These are phyloP conservation scores for Tinamus major DNA, from an alignment of 2,797 vertebrate genomes.

Conservation along the genomic window DNA sequence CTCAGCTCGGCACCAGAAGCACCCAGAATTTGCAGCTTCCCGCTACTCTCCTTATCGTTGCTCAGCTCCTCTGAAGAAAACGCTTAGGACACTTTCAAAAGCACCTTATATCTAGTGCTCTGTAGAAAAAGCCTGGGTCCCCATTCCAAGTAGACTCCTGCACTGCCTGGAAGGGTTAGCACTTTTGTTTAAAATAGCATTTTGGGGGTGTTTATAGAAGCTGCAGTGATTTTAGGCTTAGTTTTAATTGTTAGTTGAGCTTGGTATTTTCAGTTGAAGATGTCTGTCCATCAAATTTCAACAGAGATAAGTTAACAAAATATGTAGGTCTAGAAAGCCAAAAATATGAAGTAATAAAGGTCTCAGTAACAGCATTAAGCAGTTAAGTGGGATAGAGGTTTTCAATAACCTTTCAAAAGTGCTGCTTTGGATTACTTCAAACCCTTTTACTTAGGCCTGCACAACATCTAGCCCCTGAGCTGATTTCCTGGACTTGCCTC, in stretches of 20 bases:
- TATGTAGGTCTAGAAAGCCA: neutral
- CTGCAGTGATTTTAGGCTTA: neutral
- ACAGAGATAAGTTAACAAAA: neutral
- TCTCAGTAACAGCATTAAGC: neutral
- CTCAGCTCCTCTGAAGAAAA: neutral
- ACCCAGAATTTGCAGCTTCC: neutral
- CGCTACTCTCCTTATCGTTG: neutral
- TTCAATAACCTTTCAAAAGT: neutral
- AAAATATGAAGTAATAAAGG: neutral
- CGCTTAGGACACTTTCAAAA: neutral
- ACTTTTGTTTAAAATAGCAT: slow-evolving; percentile 30
- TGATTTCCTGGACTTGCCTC: neutral
- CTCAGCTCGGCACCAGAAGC: neutral
- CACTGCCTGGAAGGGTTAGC: neutral
- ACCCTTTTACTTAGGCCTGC: neutral
- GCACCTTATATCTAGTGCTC: neutral
- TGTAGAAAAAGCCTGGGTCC: neutral
- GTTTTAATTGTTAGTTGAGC: slow-evolving; percentile 38
- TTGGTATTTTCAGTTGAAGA: neutral
- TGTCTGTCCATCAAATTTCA: neutral
- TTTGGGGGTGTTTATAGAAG: slow-evolving; percentile 22
- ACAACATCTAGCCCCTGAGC: neutral
- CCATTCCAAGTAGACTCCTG: neutral
- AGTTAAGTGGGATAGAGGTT: neutral
- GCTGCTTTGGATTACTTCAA: neutral